Percentiles rank a stretch among this genome's conserved stretches.
Conservation (phyloP, 2,113 vertebrate species). For the Varanus komodoensis region DNA sequence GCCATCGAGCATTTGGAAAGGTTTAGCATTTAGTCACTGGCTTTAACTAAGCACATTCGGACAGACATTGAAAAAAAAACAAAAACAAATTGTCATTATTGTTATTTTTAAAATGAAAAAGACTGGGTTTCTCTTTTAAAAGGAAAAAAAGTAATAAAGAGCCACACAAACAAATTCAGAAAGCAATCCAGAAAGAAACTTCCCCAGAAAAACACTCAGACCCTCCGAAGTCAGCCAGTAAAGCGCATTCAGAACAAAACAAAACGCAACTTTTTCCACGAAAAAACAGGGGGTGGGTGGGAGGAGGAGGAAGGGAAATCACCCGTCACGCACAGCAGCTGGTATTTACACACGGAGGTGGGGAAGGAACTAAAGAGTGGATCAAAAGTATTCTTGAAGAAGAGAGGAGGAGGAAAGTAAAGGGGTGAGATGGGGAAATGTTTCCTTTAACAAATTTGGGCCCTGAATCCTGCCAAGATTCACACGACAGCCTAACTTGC, state of each 20-base stretch:
- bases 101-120: constrained; percentile 9
- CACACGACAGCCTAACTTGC: neutral
- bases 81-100: neutral
- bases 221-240: constrained; percentile 35
- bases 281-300: neutral
- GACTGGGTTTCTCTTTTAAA: neutral
- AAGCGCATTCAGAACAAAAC: constrained; percentile 40
- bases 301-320: constrained; percentile 64
- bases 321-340: constrained; percentile 45
- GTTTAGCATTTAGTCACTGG: constrained; percentile 40
- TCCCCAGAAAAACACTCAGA: constrained; percentile 26
- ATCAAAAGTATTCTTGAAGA: constrained; percentile 40
- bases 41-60: constrained; percentile 37
- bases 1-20: constrained; percentile 34
- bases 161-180: constrained; percentile 28
- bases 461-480: constrained; percentile 17
- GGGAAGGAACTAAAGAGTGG: constrained; percentile 33
- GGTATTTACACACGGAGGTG: constrained; percentile 46
- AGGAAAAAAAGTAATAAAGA: constrained; percentile 12
- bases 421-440: neutral
- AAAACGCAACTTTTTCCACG: constrained; percentile 18
- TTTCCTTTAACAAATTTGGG: constrained; percentile 7
- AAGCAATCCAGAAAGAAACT: constrained; percentile 11
- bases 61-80: constrained; percentile 44
- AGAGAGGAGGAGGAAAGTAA: constrained; percentile 1